Evolutionary conservation across 2,113 vertebrate species (phyloP), one percentile per base, ranked within the genome.

Genomic region (Poeciliopsis prolifica): DNA sequence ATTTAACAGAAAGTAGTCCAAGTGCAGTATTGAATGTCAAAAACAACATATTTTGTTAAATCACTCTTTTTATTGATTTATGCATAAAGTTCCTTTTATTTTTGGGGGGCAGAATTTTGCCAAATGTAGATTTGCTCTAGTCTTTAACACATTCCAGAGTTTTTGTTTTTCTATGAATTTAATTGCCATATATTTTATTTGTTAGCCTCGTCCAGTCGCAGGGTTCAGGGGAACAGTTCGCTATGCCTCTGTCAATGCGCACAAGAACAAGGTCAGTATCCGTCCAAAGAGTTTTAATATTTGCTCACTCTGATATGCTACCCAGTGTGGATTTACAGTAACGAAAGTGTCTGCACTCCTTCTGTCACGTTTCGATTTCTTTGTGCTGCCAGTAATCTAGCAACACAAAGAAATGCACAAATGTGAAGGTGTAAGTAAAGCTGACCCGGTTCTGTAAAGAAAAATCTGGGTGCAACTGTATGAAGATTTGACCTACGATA

Each of bases 171-270:
- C 1, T 42, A 15, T n/a, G 67, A 4, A 44, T 74, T 71, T 77
- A 64, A 77, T 77, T 22, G 2, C 5, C 37, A 35, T 78, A 1
- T 82, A 14, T 48, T 65, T 88, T 82, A 74, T 92, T 51, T 33
- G 66, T 44, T 88, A 99, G 98, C 98, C 98, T 44, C 96, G 98
- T 71, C 95, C 97, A 77, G 96, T 99, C 37, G 98, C 98, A 78
- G 98, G 98, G 5, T 99, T 99, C 92, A 95, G 98, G 78, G 98
- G 98, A 70, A 99, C 98, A 0, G 98, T 99, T 70, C 96, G 98
- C 28, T 99, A 99, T 0, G 98, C 98, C 31, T 99, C 98, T 1
- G 87, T 99, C 93, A 99, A 99, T 35, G 98, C 98, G 3, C 98
- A 99, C 33, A 96, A 97, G 81, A 99, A 99, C 91, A 97, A 97